Conservation (phyloP, 2,113 vertebrate genomes). For the Eclectus roratus region DNA sequence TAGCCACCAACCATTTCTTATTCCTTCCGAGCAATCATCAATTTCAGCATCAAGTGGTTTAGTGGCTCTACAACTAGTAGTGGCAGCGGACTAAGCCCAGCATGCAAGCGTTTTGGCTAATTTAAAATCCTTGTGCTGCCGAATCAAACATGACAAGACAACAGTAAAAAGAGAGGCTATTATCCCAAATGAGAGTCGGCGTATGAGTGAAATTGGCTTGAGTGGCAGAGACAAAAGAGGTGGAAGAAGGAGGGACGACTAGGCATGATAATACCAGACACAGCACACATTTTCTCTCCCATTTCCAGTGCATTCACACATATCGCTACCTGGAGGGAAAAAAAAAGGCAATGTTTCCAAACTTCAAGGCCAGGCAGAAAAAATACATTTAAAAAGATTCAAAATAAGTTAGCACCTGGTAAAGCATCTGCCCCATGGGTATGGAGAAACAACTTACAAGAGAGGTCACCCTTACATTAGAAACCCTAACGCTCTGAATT, state of each 20-base stretch:
- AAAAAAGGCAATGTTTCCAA: neutral
- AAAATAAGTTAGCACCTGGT: neutral
- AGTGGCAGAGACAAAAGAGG: slow-evolving; percentile 71
- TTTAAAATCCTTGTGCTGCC: slow-evolving; percentile 76
- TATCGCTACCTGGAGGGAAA: neutral
- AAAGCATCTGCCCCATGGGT: neutral
- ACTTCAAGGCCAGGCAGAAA: neutral
- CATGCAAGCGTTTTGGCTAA: slow-evolving; percentile 73
- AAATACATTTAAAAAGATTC: neutral
- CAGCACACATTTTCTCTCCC: neutral
- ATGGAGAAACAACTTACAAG: neutral
- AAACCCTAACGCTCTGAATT: neutral
- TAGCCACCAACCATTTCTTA: slow-evolving; percentile 67
- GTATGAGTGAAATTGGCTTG: slow-evolving; percentile 70
- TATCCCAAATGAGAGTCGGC: slow-evolving; percentile 72
- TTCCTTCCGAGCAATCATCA: slow-evolving; percentile 73
- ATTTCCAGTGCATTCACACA: neutral
- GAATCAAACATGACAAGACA: slow-evolving; percentile 78
- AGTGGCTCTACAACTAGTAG: slow-evolving; percentile 48
- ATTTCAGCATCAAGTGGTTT: slow-evolving; percentile 73
- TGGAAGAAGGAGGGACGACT: slow-evolving; percentile 35
- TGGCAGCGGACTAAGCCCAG: slow-evolving; percentile 67
- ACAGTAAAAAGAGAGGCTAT: slow-evolving; percentile 75
- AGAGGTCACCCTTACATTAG: neutral
- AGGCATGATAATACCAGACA: slow-evolving; percentile 48